Percentiles rank a stretch among this genome's conserved stretches.
Evolutionary conservation across 2,797 vertebrate genomes (phyloP).

Genomic region (Vultur gryphus): DNA sequence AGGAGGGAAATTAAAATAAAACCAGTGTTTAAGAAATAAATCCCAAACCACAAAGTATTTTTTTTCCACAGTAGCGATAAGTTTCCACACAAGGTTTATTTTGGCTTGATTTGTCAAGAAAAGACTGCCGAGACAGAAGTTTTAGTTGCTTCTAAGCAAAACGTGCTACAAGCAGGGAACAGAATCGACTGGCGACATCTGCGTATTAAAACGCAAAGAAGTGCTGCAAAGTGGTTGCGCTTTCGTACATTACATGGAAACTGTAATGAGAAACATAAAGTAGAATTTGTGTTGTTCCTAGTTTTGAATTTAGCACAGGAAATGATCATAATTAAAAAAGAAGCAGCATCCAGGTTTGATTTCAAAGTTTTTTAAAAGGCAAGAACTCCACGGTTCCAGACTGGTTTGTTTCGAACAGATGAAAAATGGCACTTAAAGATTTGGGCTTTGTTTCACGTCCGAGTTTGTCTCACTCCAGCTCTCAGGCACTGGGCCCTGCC

Average conservation of each 20-base stretch:
- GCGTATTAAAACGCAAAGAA: fast-evolving
- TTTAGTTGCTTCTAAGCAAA: background rate
- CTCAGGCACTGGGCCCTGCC: no score
- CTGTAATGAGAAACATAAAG: fast-evolving
- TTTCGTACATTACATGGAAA: background rate
- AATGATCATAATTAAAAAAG: background rate
- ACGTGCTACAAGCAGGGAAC: fast-evolving
- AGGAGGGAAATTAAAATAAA: background rate
- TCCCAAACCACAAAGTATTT: background rate
- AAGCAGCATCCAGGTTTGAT: fast-evolving
- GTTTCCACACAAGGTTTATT: background rate
- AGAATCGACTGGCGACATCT: background rate
- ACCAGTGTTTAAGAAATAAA: background rate
- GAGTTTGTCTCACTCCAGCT: background rate
- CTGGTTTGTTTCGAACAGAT: background rate
- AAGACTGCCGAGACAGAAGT: background rate
- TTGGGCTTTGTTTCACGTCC: fast-evolving
- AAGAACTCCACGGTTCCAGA: fast-evolving
- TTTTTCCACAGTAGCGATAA: background rate
- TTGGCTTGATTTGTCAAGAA: background rate
- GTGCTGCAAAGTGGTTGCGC: background rate
- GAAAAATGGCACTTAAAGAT: background rate
- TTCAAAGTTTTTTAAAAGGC: background rate
- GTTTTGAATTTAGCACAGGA: fast-evolving
- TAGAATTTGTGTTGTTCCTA: background rate